Conservation (phyloP, 2,113 vertebrate species). For the Microtus oregoni region DNA sequence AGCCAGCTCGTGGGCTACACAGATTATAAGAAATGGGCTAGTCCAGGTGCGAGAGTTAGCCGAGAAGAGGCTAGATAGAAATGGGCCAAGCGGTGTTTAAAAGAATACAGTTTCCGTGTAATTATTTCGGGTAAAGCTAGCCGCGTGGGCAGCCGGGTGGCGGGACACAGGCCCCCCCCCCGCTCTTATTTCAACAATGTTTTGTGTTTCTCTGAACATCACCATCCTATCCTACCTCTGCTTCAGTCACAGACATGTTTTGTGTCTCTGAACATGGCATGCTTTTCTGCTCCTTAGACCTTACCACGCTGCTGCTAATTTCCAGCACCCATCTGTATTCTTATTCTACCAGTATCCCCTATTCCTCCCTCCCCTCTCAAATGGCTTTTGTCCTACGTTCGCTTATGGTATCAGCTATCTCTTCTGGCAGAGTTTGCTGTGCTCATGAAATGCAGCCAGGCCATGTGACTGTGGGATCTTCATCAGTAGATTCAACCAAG, state of each 20-base stretch:
- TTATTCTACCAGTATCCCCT: rapidly evolving
- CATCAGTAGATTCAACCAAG: not conserved
- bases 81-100: too few species aligned
- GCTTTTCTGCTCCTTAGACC: not conserved
- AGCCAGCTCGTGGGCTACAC: too few species aligned
- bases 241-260: not conserved
- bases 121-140: too few species aligned
- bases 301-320: rapidly evolving
- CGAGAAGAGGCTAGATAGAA: too few species aligned
- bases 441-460: not conserved
- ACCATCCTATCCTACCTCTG: rapidly evolving
- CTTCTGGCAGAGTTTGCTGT: rapidly evolving
- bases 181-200: too few species aligned
- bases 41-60: too few species aligned
- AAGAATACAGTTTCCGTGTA: too few species aligned
- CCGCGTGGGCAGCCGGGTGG: too few species aligned
- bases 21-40: too few species aligned
- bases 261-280: not conserved
- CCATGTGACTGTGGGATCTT: not conserved
- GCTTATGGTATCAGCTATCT: not conserved
- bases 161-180: too few species aligned
- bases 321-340: not conserved
- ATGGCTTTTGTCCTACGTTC: rapidly evolving
- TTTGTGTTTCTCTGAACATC: not conserved
- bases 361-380: not conserved